Percentiles rank a stretch among this genome's conserved stretches.
Evolutionary conservation across 2,113 vertebrate genomes (phyloP).

Genomic region (Ovis canadensis): DNA sequence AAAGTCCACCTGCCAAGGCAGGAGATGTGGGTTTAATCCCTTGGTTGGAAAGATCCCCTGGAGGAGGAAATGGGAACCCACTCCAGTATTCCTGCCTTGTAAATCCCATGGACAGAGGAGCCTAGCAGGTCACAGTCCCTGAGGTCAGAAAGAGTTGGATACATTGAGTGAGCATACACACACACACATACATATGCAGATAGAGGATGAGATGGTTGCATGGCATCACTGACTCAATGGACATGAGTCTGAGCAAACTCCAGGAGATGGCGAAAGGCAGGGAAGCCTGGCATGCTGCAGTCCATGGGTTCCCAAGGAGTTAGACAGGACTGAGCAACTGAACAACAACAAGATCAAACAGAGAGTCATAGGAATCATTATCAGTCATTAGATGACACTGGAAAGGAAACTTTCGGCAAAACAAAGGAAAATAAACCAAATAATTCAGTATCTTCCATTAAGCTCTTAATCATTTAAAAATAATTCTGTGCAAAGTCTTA

Average conservation of each 20-base stretch:
- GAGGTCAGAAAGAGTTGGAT: neutral
- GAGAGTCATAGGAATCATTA: neutral
- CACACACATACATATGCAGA: neutral
- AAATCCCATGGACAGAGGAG: neutral
- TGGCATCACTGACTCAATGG: neutral
- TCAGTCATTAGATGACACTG: neutral
- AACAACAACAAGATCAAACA: neutral
- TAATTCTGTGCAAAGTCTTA: neutral
- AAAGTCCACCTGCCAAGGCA: neutral
- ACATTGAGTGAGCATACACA: neutral
- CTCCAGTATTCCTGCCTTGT: neutral
- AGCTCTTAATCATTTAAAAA: neutral
- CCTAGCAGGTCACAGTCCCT: neutral
- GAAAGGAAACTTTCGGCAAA: neutral
- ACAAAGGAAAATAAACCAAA: neutral
- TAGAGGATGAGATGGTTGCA: neutral
- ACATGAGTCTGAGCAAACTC: neutral
- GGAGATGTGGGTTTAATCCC: neutral
- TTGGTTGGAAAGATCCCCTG: neutral
- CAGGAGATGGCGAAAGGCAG: neutral
- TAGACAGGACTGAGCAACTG: neutral
- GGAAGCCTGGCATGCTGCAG: neutral
- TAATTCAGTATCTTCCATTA: neutral
- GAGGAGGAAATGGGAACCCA: neutral
- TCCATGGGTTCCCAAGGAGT: neutral